Evolutionary conservation across 2,888 invertebrate genomes (phyloP).

Genomic region (Chymomyza amoena): DNA sequence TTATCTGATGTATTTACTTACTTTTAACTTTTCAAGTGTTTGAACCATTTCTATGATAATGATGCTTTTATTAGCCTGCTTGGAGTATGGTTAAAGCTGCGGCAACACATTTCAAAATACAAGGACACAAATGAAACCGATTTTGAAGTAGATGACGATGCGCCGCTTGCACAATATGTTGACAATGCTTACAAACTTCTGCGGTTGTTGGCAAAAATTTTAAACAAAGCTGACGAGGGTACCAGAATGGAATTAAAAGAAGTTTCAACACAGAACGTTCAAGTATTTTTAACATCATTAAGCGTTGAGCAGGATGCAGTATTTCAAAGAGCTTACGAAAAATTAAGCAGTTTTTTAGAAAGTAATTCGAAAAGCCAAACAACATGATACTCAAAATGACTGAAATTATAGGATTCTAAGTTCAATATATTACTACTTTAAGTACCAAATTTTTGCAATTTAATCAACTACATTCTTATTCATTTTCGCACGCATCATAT

Average conservation of each 20-base stretch:
- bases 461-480: slow-evolving; percentile 11
- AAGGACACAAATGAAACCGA: slow-evolving; percentile 43
- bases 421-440: slow-evolving; percentile 22
- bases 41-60: slow-evolving; percentile 75
- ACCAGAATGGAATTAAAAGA: slow-evolving; percentile 36
- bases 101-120: slow-evolving; percentile 44
- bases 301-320: slow-evolving; percentile 42
- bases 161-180: slow-evolving; percentile 58
- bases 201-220: slow-evolving; percentile 47
- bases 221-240: slow-evolving; percentile 24
- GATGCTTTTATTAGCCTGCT: slow-evolving; percentile 69
- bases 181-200: slow-evolving; percentile 52
- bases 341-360: slow-evolving; percentile 35
- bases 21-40: slow-evolving; percentile 59
- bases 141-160: slow-evolving; percentile 63
- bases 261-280: slow-evolving; percentile 34
- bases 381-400: slow-evolving; percentile 56
- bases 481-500: slow-evolving; percentile 55
- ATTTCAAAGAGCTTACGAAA: slow-evolving; percentile 45
- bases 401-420: slow-evolving; percentile 55
- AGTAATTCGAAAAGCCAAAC: slow-evolving; percentile 51
- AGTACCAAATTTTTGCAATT: neutral
- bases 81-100: slow-evolving; percentile 66
- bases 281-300: slow-evolving; percentile 41
- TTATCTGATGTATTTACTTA: neutral